Evolutionary conservation across 2,888 invertebrate species (phyloP).

Genomic region (Eupithecia vulgata): DNA sequence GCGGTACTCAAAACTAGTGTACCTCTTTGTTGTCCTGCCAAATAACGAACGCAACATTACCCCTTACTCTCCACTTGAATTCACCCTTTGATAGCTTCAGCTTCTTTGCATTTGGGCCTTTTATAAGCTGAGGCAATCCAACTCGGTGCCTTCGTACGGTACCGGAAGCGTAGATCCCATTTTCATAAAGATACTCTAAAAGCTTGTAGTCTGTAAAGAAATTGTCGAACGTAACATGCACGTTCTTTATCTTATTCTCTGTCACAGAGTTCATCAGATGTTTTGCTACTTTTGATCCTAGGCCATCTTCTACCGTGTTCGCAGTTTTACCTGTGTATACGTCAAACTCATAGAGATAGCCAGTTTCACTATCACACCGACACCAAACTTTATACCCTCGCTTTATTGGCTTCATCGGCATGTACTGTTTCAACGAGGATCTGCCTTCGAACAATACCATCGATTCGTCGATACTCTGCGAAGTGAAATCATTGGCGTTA

Average conservation of each 20-base stretch:
- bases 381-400: too few relatives aligned
- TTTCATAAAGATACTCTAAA: conserved; percentile 30
- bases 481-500: too few relatives aligned
- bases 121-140: conserved; percentile 37
- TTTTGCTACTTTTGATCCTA: conserved; percentile 26
- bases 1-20: too few relatives aligned
- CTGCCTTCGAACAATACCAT: too few relatives aligned
- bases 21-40: too few relatives aligned
- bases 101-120: conserved; percentile 21
- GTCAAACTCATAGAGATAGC: too few relatives aligned
- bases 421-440: too few relatives aligned
- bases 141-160: conserved; percentile 34
- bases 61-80: conserved; percentile 33
- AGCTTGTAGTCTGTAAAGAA: conserved; percentile 30
- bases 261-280: conserved; percentile 26
- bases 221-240: conserved; percentile 31
- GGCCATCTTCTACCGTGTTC: too few relatives aligned
- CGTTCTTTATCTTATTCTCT: conserved; percentile 28
- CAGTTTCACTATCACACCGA: too few relatives aligned
- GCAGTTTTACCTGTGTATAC: too few relatives aligned
- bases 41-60: conserved; percentile 30
- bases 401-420: too few relatives aligned
- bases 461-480: too few relatives aligned
- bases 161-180: conserved; percentile 34
- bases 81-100: conserved; percentile 28